Evolutionary conservation across 2,797 vertebrate genomes (phyloP).

Genomic region (Crypturellus tataupa): DNA sequence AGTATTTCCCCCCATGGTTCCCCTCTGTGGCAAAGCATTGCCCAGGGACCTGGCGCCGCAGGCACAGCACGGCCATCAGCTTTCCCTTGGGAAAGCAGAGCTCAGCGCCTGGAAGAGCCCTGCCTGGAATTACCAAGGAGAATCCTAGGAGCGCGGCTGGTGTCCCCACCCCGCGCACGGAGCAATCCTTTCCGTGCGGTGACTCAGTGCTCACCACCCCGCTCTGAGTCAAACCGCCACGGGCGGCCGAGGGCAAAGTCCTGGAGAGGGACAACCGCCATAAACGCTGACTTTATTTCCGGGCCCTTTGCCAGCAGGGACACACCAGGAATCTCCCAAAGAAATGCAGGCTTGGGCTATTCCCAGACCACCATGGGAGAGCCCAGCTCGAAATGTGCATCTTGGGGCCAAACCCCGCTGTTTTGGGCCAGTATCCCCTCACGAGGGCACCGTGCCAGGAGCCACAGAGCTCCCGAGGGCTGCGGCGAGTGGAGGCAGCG

Average conservation of each 20-base stretch:
- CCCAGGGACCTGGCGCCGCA: fast-evolving
- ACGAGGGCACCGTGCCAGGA: fast-evolving
- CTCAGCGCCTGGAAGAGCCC: neutral
- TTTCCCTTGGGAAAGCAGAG: neutral
- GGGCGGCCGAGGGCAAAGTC: conserved; percentile 32
- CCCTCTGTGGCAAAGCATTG: neutral
- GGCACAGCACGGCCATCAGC: neutral
- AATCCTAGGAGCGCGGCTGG: neutral
- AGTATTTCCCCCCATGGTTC: neutral
- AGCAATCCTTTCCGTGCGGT: neutral
- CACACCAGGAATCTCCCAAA: conserved; percentile 10
- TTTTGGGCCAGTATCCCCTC: neutral
- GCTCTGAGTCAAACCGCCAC: conserved; percentile 3
- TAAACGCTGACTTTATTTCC: neutral
- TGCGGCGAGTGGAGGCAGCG: neutral
- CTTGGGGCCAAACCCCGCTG: fast-evolving
- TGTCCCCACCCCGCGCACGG: conserved; percentile 5
- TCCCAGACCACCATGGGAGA: neutral
- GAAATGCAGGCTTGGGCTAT: neutral
- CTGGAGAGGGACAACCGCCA: neutral
- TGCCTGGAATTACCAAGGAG: conserved; percentile 15
- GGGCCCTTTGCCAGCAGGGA: neutral
- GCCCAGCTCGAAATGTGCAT: neutral
- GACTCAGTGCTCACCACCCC: conserved; percentile 43
- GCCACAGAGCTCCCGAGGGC: neutral